Percentiles rank a stretch among this genome's conserved stretches.
These are phyloP conservation scores for Ia io DNA, from an alignment of 2,113 vertebrate species.

Conservation along the genomic window DNA sequence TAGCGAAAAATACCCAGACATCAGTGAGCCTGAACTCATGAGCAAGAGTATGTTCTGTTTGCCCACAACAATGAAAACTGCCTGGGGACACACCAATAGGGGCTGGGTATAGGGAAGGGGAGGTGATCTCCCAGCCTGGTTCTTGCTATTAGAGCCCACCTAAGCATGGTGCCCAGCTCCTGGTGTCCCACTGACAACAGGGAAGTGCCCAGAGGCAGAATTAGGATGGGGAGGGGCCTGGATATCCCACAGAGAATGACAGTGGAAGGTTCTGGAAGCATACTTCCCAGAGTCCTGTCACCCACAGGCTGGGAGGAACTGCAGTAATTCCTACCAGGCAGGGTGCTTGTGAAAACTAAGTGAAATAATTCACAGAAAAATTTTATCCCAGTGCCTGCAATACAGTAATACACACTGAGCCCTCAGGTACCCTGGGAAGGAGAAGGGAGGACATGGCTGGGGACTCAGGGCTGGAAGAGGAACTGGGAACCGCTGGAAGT, in stretches of 20 bases:
- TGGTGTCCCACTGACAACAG: not conserved
- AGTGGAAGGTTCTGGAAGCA: not conserved
- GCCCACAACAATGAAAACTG: not conserved
- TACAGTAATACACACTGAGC: not conserved
- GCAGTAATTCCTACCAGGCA: not conserved
- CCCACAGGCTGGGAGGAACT: not conserved
- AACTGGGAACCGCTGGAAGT: not conserved
- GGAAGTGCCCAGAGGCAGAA: not conserved
- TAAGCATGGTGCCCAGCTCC: not conserved
- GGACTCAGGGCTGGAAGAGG: not conserved
- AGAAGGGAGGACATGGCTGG: not conserved
- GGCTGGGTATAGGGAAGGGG: not conserved
- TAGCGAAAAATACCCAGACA: not conserved
- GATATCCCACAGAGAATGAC: not conserved
- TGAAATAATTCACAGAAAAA: not conserved
- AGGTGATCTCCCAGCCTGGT: not conserved
- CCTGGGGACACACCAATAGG: not conserved
- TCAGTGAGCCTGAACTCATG: not conserved
- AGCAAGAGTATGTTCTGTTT: not conserved
- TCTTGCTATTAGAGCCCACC: not conserved
- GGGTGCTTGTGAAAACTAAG: not conserved
- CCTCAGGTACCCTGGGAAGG: not conserved
- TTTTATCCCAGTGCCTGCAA: not conserved
- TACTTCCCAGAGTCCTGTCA: not conserved
- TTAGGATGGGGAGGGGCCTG: not conserved